A percentile compares a stretch with the other conserved stretches of the same genome.
Evolutionary conservation across 2,113 vertebrate species (phyloP).

Genomic region (Pituophis catenifer): DNA sequence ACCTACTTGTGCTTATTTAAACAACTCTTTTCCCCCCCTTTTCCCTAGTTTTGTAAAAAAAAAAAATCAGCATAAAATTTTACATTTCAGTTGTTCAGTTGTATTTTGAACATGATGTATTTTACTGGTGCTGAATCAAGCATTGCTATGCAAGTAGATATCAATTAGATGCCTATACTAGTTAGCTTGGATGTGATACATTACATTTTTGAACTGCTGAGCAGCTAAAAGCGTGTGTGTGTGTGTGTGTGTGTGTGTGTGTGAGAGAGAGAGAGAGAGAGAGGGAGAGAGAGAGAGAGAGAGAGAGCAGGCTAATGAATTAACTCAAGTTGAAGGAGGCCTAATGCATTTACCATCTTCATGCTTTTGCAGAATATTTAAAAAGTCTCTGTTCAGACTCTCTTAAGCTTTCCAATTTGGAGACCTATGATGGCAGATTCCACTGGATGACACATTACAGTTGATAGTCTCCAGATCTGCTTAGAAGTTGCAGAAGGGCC

Average conservation of each 20-base stretch:
- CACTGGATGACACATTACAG: neutral
- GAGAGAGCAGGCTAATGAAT: neutral
- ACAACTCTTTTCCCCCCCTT: no score
- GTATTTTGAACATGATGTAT: neutral
- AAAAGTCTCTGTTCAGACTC: neutral
- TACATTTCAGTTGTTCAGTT: neutral
- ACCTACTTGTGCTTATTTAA: neutral
- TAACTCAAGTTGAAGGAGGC: neutral
- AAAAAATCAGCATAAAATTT: neutral
- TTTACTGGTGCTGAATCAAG: neutral
- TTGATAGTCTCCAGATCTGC: neutral
- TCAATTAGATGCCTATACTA: neutral
- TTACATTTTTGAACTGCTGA: neutral
- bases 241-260: neutral
- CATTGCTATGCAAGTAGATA: neutral
- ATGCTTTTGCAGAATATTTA: neutral
- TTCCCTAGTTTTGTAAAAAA: neutral
- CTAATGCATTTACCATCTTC: neutral
- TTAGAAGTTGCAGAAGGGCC: conserved; percentile 13
- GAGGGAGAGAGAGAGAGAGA: neutral
- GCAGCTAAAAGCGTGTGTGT: neutral
- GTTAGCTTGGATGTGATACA: neutral
- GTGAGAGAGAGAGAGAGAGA: no score
- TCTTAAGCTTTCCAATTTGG: neutral
- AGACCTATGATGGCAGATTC: neutral